Evolutionary conservation across 2,888 invertebrate species (phyloP).

Genomic region (Polymixis lichenea): DNA sequence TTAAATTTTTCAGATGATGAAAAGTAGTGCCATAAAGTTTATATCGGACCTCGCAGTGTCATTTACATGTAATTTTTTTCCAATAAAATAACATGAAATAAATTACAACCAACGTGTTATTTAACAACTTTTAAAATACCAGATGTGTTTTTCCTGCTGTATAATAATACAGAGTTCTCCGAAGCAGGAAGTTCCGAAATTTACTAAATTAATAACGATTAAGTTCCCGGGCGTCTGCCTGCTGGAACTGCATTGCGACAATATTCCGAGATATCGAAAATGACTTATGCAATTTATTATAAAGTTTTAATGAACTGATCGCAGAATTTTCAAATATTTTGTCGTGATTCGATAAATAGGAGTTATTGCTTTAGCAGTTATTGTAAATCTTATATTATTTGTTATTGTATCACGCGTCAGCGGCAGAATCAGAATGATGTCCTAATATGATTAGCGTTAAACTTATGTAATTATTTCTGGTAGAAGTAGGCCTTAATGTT

Average conservation of each 20-base stretch:
- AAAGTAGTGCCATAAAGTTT: background rate
- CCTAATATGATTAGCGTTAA: background rate
- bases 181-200: constrained; percentile 32
- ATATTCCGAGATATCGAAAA: constrained; percentile 38
- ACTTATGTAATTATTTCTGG: background rate
- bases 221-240: constrained; percentile 15
- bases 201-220: constrained; percentile 50
- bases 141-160: background rate
- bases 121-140: background rate
- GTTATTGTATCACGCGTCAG: background rate
- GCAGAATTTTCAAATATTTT: background rate
- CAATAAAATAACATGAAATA: background rate
- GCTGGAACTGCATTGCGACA: constrained; percentile 56
- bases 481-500: background rate
- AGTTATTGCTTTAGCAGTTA: background rate
- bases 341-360: background rate
- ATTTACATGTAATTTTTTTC: background rate
- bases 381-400: background rate
- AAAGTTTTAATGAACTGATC: constrained; percentile 16
- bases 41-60: background rate
- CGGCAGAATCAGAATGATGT: background rate
- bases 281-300: constrained; percentile 19
- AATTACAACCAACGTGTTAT: background rate
- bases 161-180: constrained; percentile 4
- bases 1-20: background rate